These are phyloP conservation scores for Myoxocephalus aenaeus DNA, from an alignment of 2,797 vertebrate genomes.

Conservation along the genomic window DNA sequence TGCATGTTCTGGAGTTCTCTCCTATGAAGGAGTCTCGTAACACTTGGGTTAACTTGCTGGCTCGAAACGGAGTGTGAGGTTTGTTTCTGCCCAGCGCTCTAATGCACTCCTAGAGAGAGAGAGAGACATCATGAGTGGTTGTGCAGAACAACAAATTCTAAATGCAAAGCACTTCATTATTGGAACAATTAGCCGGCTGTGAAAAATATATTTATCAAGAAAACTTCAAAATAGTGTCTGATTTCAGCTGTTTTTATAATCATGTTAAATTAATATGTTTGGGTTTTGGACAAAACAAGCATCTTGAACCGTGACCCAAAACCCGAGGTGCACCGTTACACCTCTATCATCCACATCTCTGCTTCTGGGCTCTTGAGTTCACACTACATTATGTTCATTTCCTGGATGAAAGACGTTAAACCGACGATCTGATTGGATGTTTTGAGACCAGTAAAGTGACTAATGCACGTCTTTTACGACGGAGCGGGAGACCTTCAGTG, in stretches of 20 bases:
- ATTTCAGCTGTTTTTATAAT: not conserved
- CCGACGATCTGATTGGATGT: no score
- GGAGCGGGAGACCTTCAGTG: no score
- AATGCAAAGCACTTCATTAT: not conserved
- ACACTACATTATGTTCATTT: not conserved
- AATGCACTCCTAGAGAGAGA: slow-evolving; percentile 90
- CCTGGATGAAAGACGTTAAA: not conserved
- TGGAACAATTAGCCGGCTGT: not conserved
- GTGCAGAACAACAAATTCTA: not conserved
- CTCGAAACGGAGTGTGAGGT: slow-evolving; percentile 97
- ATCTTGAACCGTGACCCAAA: no score
- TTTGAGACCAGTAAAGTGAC: no score
- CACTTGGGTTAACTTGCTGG: slow-evolving; percentile 98
- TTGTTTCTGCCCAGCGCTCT: slow-evolving; percentile 97
- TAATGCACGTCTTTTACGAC: not conserved
- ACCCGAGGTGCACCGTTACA: no score
- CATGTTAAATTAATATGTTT: no score
- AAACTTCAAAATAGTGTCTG: not conserved
- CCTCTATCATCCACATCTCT: no score
- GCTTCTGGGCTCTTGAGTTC: no score
- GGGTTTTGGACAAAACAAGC: no score
- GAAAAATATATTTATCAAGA: not conserved
- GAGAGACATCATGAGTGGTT: not conserved
- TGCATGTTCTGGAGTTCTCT: slow-evolving; percentile 98
- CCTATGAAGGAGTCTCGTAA: slow-evolving; percentile 99